Evolutionary conservation across 2,888 invertebrate genomes (phyloP).

Genomic region (Nomada lathburiana): DNA sequence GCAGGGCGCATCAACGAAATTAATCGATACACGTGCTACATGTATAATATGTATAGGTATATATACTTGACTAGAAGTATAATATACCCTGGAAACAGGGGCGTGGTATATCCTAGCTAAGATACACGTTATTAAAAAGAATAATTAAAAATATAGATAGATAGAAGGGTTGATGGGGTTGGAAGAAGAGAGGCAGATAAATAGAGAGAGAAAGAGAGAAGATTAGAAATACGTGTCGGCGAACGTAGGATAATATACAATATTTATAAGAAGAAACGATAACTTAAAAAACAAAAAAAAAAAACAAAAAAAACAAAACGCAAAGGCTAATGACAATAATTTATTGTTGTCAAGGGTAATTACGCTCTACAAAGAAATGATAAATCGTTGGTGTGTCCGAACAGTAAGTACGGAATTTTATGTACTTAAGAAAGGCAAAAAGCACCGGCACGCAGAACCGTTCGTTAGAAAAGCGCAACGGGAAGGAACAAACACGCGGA

Average conservation of each 20-base stretch:
- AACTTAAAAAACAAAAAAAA: slow-evolving; percentile 30
- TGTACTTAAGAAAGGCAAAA: slow-evolving; percentile 61
- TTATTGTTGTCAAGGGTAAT: slow-evolving; percentile 79
- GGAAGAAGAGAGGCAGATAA: slow-evolving; percentile 10
- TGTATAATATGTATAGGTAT: not conserved
- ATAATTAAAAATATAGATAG: not conserved
- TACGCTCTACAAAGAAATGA: slow-evolving; percentile 79
- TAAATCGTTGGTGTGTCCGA: slow-evolving; percentile 77
- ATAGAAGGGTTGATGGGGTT: not conserved
- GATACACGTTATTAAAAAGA: slow-evolving; percentile 5
- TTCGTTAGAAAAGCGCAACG: slow-evolving; percentile 20
- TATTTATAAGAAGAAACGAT: slow-evolving; percentile 19
- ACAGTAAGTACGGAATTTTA: slow-evolving; percentile 79
- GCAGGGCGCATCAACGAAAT: slow-evolving; percentile 61
- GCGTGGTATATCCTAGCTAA: not conserved
- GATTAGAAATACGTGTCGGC: slow-evolving; percentile 34
- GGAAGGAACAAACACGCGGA: not conserved
- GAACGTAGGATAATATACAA: slow-evolving; percentile 29
- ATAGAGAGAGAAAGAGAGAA: slow-evolving; percentile 12
- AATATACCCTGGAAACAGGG: not conserved
- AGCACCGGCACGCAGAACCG: slow-evolving; percentile 65
- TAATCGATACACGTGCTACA: slow-evolving; percentile 47
- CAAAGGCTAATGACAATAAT: slow-evolving; percentile 80
- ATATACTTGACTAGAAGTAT: not conserved
- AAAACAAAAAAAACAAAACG: slow-evolving; percentile 27